Evolutionary conservation across 2,113 vertebrate species (phyloP), one percentile per base, ranked within the genome.

Genomic region (Limanda limanda): DNA sequence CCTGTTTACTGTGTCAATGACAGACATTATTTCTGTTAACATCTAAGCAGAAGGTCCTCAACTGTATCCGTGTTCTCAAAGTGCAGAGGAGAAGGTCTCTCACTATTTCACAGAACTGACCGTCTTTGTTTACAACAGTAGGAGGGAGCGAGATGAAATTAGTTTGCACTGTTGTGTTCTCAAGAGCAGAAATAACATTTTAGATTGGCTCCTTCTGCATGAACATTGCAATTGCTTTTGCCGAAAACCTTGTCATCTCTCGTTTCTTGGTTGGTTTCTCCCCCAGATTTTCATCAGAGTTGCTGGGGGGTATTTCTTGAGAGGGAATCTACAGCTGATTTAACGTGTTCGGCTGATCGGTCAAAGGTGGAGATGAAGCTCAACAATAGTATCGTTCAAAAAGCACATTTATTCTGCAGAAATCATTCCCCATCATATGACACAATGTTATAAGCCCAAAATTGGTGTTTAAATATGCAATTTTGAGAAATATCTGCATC

Each of bases 181-280:
- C 58, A 72, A 71, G 76, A 75, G 78, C 78, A 71, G 71, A 79
- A 75, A 62, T 18, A 77, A 71, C 72, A 71, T 88, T 69, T 82
- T 59, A 72, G 72, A 83, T 18, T 68, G 73, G 24, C 67, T 88
- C 65, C 35, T 35, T 85, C 40, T 81, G 67, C 70, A 35, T 54
- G n/a, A 84, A 69, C 67, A 58, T 25, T 62, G 40, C 67, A 75
- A 71, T 47, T 63, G 48, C 62, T 72, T 71, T 80, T 0, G 4
- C 66, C 58, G 62, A 86, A 86, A 85, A 85, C 55, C 58, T 42
- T 71, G 75, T 76, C 35, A 37, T 74, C 63, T 74, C 42, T 85
- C 24, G 67, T 71, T 82, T 68, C 57, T 11, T 12, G 12, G 2
- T 10, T 10, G 35, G 7, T 37, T 37, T 10, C 35, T 37, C 2